A percentile compares a stretch with the other conserved stretches of the same genome.
phyloP scores from a whole-genome alignment of 2,888 invertebrate species.

The Thereva unica region DNA sequence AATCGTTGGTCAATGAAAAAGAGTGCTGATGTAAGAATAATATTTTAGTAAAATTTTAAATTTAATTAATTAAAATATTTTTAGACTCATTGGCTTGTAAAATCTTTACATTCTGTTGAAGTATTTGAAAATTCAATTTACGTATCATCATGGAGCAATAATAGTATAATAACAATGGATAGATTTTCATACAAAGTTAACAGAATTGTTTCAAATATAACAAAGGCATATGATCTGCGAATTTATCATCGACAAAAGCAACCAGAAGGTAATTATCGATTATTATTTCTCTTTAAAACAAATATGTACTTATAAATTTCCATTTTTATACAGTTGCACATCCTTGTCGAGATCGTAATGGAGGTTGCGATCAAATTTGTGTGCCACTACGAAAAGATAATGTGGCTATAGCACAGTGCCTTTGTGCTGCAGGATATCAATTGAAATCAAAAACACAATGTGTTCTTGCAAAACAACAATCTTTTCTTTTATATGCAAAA shows the following conservation, averaged over 20 bases:
- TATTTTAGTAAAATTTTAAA: conserved; percentile 14
- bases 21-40: conserved; percentile 50
- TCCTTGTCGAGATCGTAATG: conserved; percentile 69
- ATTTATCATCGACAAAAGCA: conserved; percentile 79
- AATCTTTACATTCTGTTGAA: conserved; percentile 68
- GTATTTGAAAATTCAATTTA: conserved; percentile 75
- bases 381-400: conserved; percentile 65
- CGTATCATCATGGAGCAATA: conserved; percentile 72
- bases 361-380: conserved; percentile 78
- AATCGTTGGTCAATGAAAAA: conserved; percentile 61
- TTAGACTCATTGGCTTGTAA: conserved; percentile 51
- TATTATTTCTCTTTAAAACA: conserved; percentile 6
- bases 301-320: conserved; percentile 1
- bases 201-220: conserved; percentile 60
- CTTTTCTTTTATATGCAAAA: conserved; percentile 70
- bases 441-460: conserved; percentile 65
- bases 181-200: conserved; percentile 62
- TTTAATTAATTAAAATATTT: conserved; percentile 21
- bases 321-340: conserved; percentile 60
- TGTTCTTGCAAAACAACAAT: conserved; percentile 62
- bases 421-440: conserved; percentile 74
- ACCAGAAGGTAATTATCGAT: conserved; percentile 63
- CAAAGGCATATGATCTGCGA: conserved; percentile 68
- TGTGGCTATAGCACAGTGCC: conserved; percentile 66
- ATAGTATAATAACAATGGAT: conserved; percentile 66